Percentiles rank a stretch among this genome's conserved stretches.
Conservation (phyloP, 2,113 vertebrate genomes). For the Eclectus roratus region DNA sequence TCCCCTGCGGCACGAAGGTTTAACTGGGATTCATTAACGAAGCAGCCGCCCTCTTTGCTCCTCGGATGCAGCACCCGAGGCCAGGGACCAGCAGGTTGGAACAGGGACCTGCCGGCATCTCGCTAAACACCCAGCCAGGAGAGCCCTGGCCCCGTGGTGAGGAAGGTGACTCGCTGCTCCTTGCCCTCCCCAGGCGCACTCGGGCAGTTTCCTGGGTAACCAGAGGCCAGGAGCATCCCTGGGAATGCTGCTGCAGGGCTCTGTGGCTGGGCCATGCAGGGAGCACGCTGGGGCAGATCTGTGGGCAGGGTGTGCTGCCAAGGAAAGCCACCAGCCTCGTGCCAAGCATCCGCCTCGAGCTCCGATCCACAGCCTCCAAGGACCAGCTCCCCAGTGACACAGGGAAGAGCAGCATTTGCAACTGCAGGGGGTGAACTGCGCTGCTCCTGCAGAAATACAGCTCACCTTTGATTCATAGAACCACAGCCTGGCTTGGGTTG, state of each 20-base stretch:
- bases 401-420: accelerated
- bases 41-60: neutral
- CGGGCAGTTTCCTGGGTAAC: neutral
- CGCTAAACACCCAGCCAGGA: neutral
- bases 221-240: neutral
- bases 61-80: neutral
- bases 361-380: neutral
- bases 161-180: neutral
- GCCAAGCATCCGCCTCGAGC: accelerated
- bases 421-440: neutral
- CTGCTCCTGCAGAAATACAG: neutral
- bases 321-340: neutral
- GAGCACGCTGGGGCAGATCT: accelerated
- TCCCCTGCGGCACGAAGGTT: accelerated
- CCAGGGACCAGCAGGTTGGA: neutral
- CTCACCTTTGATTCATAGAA: neutral
- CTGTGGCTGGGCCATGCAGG: neutral
- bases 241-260: neutral
- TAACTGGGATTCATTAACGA: neutral
- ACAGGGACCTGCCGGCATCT: neutral
- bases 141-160: neutral
- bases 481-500: neutral
- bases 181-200: neutral
- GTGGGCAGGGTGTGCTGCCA: neutral
- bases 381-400: neutral